Percentiles rank a stretch among this genome's conserved stretches.
These are phyloP conservation scores for Amphipyra berbera DNA, from an alignment of 2,888 invertebrate species.

Conservation along the genomic window DNA sequence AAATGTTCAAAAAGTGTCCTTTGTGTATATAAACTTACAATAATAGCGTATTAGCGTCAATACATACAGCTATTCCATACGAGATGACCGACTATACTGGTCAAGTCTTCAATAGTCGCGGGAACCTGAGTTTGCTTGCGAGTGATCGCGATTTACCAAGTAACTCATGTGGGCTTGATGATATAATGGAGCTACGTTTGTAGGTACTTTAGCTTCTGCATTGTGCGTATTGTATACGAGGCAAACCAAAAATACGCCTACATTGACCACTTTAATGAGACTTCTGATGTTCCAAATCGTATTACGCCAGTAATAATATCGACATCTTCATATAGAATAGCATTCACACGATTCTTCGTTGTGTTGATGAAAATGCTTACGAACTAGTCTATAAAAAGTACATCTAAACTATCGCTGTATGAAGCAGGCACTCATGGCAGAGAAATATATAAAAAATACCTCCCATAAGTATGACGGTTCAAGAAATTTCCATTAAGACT, in stretches of 20 bases:
- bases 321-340: slow-evolving; percentile 45
- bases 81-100: slow-evolving; percentile 11
- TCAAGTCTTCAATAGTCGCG: slow-evolving; percentile 11
- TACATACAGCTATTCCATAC: slow-evolving; percentile 56
- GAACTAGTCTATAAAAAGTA: slow-evolving; percentile 55
- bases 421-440: slow-evolving; percentile 83
- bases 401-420: slow-evolving; percentile 61
- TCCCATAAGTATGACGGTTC: slow-evolving; percentile 41
- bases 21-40: slow-evolving; percentile 86
- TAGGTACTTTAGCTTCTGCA: slow-evolving; percentile 12
- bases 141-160: slow-evolving; percentile 39
- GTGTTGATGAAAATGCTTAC: slow-evolving; percentile 58
- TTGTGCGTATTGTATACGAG: slow-evolving; percentile 19
- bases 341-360: slow-evolving; percentile 58
- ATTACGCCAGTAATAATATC: slow-evolving; percentile 13
- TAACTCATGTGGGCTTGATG: slow-evolving; percentile 39
- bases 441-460: slow-evolving; percentile 56
- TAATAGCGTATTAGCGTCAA: slow-evolving; percentile 77
- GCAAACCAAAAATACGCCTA: neutral
- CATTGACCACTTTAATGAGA: neutral
- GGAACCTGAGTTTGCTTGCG: slow-evolving; percentile 9
- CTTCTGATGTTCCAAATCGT: neutral
- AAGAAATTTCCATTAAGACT: slow-evolving; percentile 22
- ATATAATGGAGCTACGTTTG: slow-evolving; percentile 38
- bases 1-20: slow-evolving; percentile 89